A percentile compares a stretch with the other conserved stretches of the same genome.
These are phyloP conservation scores for Anniella stebbinsi DNA, from an alignment of 2,797 vertebrate species.

Conservation along the genomic window DNA sequence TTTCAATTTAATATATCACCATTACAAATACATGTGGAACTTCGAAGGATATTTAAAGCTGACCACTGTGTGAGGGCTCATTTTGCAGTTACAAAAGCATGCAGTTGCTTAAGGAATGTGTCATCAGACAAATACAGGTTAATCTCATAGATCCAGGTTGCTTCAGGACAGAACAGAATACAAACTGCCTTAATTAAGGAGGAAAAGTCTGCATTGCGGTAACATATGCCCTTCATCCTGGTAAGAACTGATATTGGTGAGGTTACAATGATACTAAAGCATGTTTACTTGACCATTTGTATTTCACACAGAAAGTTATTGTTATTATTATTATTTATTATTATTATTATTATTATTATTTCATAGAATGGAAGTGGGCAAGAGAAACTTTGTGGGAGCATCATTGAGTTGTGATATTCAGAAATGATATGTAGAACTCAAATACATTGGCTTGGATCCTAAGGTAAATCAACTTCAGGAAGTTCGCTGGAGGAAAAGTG, in stretches of 20 bases:
- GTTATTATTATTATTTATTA: not conserved
- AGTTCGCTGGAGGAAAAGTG: not conserved
- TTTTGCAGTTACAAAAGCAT: conserved; percentile 37
- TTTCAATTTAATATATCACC: not conserved
- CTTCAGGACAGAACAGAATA: conserved; percentile 47
- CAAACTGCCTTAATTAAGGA: conserved; percentile 32
- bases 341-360: too few relatives aligned
- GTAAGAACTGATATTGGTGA: conserved; percentile 11
- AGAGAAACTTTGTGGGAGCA: not conserved
- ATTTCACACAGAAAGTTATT: not conserved
- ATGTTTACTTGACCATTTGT: not conserved
- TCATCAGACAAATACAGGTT: not conserved
- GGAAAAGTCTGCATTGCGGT: conserved; percentile 39
- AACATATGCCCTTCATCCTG: conserved; percentile 33
- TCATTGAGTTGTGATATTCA: not conserved
- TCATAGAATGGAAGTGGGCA: too few relatives aligned
- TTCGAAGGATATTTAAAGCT: not conserved
- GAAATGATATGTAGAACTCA: not conserved
- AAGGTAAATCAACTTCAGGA: not conserved
- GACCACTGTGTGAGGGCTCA: not conserved
- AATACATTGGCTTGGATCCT: not conserved
- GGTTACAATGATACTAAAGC: conserved; percentile 25
- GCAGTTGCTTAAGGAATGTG: conserved; percentile 33
- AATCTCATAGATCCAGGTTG: conserved; percentile 30
- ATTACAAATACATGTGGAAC: not conserved